Base-by-base conservation (phyloP, 92 coral and sea anemone species). In the Scolanthus callimorphus region DNA sequence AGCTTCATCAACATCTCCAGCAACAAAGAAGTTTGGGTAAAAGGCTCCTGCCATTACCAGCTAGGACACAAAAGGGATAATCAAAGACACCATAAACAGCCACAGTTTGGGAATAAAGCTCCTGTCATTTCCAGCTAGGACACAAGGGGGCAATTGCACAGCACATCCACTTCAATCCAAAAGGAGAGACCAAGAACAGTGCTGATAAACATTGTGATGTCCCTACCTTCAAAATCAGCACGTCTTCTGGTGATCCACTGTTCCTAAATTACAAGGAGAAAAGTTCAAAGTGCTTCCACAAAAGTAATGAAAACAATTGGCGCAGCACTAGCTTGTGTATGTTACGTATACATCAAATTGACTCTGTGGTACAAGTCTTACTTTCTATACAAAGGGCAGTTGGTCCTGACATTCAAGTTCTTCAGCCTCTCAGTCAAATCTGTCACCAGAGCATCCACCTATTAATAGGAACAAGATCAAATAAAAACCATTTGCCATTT, bases 21-120 rank as follows among this genome's bases (percentile, higher is more conserved):
- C 77, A 11, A 41, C 26, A 57, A 92, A 92, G 74, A 73, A 92
- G 70, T 88, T 88, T 31, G 98, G 98, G 55, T 92, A 92, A 55
- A 92, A 92, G 11, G 96, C 91, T 20, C 98, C 98, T 38, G 92
- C 89, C 39, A 92, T 92, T 43, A 92, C 90, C 43, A 92, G 79
- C 98, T 92, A 30, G 15, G 4, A 38, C 59, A 34, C 41, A 34
- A 34, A 34, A 8, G 4, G 27, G 1, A 24, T 1, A 1, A 31
- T 37, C 30, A n/a, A n/a, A n/a, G n/a, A n/a, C n/a, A n/a, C n/a
- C n/a, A n/a, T n/a, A n/a, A n/a, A n/a, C n/a, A n/a, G n/a, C n/a
- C n/a, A n/a, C n/a, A n/a, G n/a, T n/a, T n/a, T n/a, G n/a, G n/a
- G n/a, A n/a, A n/a, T n/a, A n/a, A n/a, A n/a, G n/a, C n/a, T n/a